Percentiles rank a stretch among this genome's conserved stretches.
phyloP scores from a whole-genome alignment of 2,797 vertebrate species.

The Rhinichthys osculus region DNA sequence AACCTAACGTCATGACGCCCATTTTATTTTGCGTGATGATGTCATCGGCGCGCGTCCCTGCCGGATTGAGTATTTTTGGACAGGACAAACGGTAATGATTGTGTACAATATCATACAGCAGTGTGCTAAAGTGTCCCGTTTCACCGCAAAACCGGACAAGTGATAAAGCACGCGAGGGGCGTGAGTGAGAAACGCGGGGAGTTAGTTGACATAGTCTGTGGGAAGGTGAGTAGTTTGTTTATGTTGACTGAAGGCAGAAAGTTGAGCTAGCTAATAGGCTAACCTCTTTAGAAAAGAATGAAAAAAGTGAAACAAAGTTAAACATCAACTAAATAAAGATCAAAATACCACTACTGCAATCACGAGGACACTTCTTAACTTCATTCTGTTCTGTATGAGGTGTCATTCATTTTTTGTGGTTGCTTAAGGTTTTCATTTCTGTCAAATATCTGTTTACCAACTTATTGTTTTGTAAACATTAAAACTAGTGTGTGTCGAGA shows the following conservation, averaged over 20 bases:
- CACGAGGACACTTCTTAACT: neutral
- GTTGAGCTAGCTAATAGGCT: slow-evolving; percentile 54
- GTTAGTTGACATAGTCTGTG: slow-evolving; percentile 27
- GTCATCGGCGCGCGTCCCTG: slow-evolving; percentile 58
- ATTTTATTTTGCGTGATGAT: slow-evolving; percentile 51
- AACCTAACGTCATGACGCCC: slow-evolving; percentile 17
- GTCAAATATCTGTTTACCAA: neutral
- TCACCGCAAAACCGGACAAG: slow-evolving; percentile 12
- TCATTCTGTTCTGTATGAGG: neutral
- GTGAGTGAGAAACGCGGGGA: slow-evolving; percentile 1
- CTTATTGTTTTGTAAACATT: neutral
- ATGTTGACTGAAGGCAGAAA: slow-evolving; percentile 50
- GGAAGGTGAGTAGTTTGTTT: slow-evolving; percentile 57
- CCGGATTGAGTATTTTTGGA: slow-evolving; percentile 29
- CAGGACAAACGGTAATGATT: slow-evolving; percentile 33
- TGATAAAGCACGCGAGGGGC: neutral
- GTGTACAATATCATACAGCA: neutral
- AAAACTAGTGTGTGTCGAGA: neutral
- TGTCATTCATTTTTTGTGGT: neutral
- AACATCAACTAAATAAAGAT: slow-evolving; percentile 1
- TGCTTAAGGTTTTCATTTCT: neutral
- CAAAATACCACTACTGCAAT: neutral
- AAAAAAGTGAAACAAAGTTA: slow-evolving; percentile 33
- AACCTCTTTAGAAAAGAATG: neutral
- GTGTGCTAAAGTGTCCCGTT: slow-evolving; percentile 7